Base-by-base conservation (phyloP, 2,888 invertebrate genomes). In the Fissipunctia ypsillon region DNA sequence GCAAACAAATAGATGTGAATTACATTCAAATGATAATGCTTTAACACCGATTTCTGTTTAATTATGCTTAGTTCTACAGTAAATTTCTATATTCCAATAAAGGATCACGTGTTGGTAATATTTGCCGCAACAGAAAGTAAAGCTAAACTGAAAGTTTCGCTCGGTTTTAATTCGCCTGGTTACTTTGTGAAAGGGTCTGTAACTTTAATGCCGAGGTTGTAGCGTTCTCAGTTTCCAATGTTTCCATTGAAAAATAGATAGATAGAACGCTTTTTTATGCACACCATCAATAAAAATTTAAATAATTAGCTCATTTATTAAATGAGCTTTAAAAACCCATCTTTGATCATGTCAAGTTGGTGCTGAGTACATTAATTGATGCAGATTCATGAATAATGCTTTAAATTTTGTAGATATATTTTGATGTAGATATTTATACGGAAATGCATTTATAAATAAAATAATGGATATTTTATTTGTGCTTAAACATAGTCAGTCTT, bases 1-100 rank as follows among this genome's bases (percentile, higher is more conserved):
- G 85, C 87, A 88, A 84, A 85, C 85, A 87, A 87, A 88, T 84
- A 86, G 83, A 84, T 70, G 78, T 80, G 76, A 75, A 77, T 76
- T 80, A 80, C 72, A 69, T 83, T 81, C 77, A 81, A 84, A 80
- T 84, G 76, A 68, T 64, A 80, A 76, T 72, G 59, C 64, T 56
- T 54, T 56, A 57, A 67, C 48, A 52, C 43, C 22, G 31, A 69
- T 45, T 69, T 28, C 31, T 31, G 45, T 64, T 67, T 31, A 52
- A 60, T 57, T 73, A 38, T 48, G 38, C 19, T 68, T 22, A 38
- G 56, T 56, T 56, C 12, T 28, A 52, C 10, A 48, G 19, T 48
- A 54, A 61, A 66, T 63, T 52, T 41, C 52, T 48, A 54, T 54
- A 45, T 57, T 70, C 31, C 10, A 22, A 56, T 45, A 45, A 63